phyloP scores from a whole-genome alignment of 2,888 invertebrate genomes.

The Tiphia femorata region DNA sequence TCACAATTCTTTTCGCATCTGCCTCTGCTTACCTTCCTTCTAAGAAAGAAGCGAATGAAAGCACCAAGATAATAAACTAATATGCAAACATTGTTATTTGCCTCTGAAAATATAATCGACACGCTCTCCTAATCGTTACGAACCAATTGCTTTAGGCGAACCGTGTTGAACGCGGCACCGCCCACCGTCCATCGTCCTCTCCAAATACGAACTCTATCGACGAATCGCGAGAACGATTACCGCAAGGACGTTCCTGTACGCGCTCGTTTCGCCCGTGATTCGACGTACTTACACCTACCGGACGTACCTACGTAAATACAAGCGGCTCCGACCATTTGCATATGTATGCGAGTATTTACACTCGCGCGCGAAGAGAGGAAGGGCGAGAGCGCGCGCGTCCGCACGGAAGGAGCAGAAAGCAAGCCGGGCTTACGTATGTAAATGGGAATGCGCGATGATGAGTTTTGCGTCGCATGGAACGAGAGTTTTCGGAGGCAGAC shows the following conservation, averaged over 20 bases:
- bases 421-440: constrained; percentile 26
- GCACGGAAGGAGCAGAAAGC: constrained; percentile 15
- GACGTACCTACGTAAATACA: constrained; percentile 19
- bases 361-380: constrained; percentile 3
- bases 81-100: too few relatives aligned
- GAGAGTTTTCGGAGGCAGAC: not conserved
- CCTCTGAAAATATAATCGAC: too few relatives aligned
- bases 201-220: too few relatives aligned
- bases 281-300: not conserved
- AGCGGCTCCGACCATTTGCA: constrained; percentile 10
- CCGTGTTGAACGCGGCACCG: too few relatives aligned
- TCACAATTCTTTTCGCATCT: too few relatives aligned
- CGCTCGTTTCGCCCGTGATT: not conserved
- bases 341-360: constrained; percentile 21
- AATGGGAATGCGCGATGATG: constrained; percentile 19
- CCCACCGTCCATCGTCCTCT: too few relatives aligned
- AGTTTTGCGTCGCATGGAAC: constrained; percentile 17
- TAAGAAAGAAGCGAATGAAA: too few relatives aligned
- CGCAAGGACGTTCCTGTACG: not conserved
- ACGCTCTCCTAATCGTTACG: too few relatives aligned
- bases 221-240: too few relatives aligned
- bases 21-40: too few relatives aligned
- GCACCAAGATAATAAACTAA: too few relatives aligned
- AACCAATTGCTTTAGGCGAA: too few relatives aligned
- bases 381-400: not conserved